phyloP scores from a whole-genome alignment of 1,140 invertebrate genomes.

The Papilio machaon region DNA sequence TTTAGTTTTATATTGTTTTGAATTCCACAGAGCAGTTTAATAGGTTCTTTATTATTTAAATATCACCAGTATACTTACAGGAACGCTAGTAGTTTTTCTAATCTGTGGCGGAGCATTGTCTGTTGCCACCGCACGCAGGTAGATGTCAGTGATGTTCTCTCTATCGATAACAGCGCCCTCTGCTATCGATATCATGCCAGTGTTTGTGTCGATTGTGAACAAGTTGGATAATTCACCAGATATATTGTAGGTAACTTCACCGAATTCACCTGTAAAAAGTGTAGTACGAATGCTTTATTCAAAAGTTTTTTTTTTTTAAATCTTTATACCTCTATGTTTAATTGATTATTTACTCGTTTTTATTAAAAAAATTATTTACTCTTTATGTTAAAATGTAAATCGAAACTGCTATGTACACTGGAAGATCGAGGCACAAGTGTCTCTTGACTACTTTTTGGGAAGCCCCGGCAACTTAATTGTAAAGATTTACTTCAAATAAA shows the following conservation, averaged over 20 bases:
- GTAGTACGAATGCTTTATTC: too few species aligned
- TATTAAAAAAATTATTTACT: too few species aligned
- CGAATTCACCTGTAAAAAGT: constrained; percentile 82
- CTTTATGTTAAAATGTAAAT: too few species aligned
- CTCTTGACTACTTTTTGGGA: too few species aligned
- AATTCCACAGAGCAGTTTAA: not conserved
- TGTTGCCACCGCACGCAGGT: constrained; percentile 89
- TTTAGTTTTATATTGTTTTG: not conserved
- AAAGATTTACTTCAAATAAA: too few species aligned
- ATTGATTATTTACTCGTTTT: too few species aligned
- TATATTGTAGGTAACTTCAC: constrained; percentile 89
- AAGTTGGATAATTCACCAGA: constrained; percentile 87
- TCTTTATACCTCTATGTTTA: not conserved
- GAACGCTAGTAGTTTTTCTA: constrained; percentile 87
- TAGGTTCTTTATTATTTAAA: not conserved
- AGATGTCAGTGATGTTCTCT: constrained; percentile 87
- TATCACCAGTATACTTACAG: constrained; percentile 79
- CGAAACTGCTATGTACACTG: too few species aligned
- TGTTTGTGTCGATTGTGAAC: constrained; percentile 87
- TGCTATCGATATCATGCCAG: constrained; percentile 90
- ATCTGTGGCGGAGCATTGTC: constrained; percentile 88
- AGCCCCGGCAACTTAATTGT: too few species aligned
- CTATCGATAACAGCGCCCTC: constrained; percentile 89
- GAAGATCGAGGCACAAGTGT: too few species aligned
- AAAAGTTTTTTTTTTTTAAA: not conserved